These are phyloP conservation scores for Pangasianodon hypophthalmus DNA, from an alignment of 2,113 vertebrate genomes.

Conservation along the genomic window DNA sequence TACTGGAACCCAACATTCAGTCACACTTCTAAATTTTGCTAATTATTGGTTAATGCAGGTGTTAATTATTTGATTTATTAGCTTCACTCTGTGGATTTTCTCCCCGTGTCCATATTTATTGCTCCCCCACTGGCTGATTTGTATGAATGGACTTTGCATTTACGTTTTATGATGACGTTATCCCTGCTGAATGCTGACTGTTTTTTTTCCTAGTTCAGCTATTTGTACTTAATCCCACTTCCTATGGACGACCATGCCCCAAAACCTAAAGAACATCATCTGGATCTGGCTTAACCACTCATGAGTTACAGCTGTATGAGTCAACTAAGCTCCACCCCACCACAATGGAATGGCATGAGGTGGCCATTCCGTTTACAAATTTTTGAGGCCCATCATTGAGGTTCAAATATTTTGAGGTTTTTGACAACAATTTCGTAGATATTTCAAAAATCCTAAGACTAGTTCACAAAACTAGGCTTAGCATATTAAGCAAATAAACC, in stretches of 20 bases:
- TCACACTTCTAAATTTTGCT: no score
- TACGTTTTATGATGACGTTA: background rate
- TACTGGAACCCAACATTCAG: no score
- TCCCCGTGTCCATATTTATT: background rate
- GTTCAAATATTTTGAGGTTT: background rate
- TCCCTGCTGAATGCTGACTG: background rate
- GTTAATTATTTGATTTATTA: background rate
- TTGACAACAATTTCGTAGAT: background rate
- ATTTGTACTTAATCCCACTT: background rate
- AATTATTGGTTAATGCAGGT: background rate
- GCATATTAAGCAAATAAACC: background rate
- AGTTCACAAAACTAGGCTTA: background rate
- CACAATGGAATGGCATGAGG: background rate
- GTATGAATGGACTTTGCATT: background rate
- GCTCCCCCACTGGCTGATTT: background rate
- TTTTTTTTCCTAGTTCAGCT: background rate
- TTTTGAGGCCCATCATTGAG: background rate
- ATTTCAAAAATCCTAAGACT: background rate
- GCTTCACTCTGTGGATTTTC: background rate
- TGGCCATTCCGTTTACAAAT: background rate
- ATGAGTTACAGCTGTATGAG: background rate
- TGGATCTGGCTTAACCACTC: background rate
- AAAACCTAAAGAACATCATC: background rate
- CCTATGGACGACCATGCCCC: background rate
- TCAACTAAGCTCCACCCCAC: background rate